These are phyloP conservation scores for Chaetura pelagica DNA, from an alignment of 2,113 vertebrate genomes.

Conservation along the genomic window DNA sequence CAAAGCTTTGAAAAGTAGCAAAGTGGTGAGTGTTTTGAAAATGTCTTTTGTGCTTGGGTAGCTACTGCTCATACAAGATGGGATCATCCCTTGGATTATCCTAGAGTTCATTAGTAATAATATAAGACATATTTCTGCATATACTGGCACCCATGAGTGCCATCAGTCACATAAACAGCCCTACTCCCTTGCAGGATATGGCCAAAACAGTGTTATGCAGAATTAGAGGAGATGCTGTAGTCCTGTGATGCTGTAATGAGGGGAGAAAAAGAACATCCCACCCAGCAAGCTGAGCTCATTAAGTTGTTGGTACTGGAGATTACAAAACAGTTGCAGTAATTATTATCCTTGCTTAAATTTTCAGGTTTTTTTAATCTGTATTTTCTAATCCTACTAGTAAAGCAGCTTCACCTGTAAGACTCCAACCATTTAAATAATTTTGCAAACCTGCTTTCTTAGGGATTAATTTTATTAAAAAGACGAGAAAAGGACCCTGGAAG, in stretches of 20 bases:
- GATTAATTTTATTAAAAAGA: not conserved
- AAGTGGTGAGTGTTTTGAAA: not conserved
- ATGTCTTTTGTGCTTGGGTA: not conserved
- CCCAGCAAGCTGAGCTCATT: fast-evolving
- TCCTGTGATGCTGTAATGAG: not conserved
- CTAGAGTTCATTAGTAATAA: not conserved
- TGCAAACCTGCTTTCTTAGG: not conserved
- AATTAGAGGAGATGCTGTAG: not conserved
- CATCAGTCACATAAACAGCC: not conserved
- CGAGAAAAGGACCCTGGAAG: not conserved
- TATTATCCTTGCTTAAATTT: not conserved
- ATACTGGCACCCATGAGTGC: not conserved
- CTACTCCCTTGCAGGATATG: not conserved
- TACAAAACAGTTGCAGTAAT: not conserved
- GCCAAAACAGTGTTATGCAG: not conserved
- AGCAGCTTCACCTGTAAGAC: not conserved
- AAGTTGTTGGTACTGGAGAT: not conserved
- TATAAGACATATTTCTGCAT: not conserved
- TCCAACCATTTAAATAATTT: not conserved
- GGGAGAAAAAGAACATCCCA: not conserved
- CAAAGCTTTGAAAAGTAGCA: not conserved
- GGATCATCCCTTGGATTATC: not conserved
- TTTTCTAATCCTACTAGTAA: not conserved
- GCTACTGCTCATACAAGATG: not conserved
- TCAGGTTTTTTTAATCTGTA: not conserved